Base-by-base conservation (phyloP, 2,113 vertebrate genomes). In the Bombycilla garrulus region DNA sequence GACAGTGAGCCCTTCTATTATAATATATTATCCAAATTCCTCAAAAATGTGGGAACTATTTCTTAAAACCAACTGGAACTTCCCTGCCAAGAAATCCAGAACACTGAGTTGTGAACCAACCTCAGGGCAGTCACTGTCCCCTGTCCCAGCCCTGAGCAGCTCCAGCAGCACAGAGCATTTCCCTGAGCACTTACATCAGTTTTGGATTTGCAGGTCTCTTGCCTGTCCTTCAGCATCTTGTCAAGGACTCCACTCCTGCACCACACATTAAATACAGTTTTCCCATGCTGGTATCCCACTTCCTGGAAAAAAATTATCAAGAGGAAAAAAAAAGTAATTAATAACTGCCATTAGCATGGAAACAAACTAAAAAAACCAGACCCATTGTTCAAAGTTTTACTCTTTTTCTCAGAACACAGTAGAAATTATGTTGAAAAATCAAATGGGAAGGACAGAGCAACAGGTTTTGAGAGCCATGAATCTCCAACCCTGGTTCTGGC, bases 281-380 rank as follows among this genome's bases (percentile, higher is more conserved):
- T 98, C 13, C 98, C 99, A 0, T 99, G 99, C 92, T 98, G 99
- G 95, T 99, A 99, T 24, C 99, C 99, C 85, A 99, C 99, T 54
- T 99, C 99, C 99, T 99, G 93, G 31, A 44, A 76, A 29, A 24
- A 17, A 5, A 64, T 2, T 66, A 19, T 33, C 4, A 10, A 20
- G 28, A 20, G 4, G 40, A n/a, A 0, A 26, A 31, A 33, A 24
- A 40, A n/a, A 25, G 9, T 18, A 33, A 61, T 70, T 50, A 71
- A 18, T 38, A 57, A 12, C 53, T 33, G 15, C 3, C 25, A 9
- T 8, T 10, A 36, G 60, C 28, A 60, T 5, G 35, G 77, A 64
- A 94, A 73, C 31, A 69, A 69, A 22, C 5, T 14, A 53, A 40
- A 54, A 54, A 72, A 38, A 71, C 20, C 0, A 56, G 72, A 40